Base-by-base conservation (phyloP, 2,113 vertebrate genomes). In the Paramormyrops kingsleyae region DNA sequence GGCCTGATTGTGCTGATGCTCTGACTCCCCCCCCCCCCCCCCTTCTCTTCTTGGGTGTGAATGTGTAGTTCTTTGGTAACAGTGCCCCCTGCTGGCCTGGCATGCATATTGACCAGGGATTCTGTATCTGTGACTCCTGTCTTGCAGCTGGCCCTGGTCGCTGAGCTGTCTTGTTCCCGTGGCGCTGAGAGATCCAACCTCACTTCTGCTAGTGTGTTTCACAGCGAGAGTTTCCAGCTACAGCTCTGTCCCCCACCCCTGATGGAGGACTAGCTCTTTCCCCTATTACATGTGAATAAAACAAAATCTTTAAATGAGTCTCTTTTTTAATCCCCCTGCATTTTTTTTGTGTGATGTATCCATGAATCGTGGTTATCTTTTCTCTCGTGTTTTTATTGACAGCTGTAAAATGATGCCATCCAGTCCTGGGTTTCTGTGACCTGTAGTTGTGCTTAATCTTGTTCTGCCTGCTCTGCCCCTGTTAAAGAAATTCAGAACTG, bases 181-280 rank as follows among this genome's bases (percentile, higher is more conserved):
- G 59, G 96, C 15, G 27, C 91, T 0, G 97, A 99, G 77, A 97
- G 95, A 94, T 92, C 94, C 0, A 92, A 96, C 74, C 93, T 95
- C 0, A 92, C 97, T 91, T 7, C 93, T 0, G 93, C 94, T 94
- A 97, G 96, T 0, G 92, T 97, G 91, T 97, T 97, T 94, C 97
- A 98, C 94, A 96, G 96, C 0, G 96, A 99, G 93, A 97, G 95
- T 92, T 98, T 98, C 93, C 96, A 97, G 91, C 96, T 99, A 0
- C 97, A 97, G 24, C 97, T 99, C 56, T 93, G 95, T 0, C 98
- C 98, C 0, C 98, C 98, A 0, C 98, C 98, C 0, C 89, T 97
- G 91, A 87, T 96, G 0, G 97, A 99, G 44, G 98, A 99, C 74
- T 99, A 94, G 92, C 35, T 7, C 19, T 12, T 24, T 10, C 52